phyloP scores from a whole-genome alignment of 2,888 invertebrate genomes.

The Andrena bucephala region DNA sequence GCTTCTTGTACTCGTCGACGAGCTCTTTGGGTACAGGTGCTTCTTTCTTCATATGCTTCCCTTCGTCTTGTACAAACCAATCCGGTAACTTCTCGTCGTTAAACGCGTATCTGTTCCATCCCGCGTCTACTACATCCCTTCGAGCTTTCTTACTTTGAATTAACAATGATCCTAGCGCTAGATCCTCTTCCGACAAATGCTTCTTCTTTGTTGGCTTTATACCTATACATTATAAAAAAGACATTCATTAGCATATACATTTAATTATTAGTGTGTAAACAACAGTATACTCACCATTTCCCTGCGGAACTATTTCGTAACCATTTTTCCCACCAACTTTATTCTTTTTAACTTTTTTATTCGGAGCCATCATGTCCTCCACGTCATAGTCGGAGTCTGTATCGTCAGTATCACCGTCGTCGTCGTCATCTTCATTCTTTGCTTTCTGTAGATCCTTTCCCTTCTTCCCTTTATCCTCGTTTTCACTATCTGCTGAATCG shows the following conservation, averaged over 20 bases:
- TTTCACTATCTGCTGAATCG: slow-evolving; percentile 36
- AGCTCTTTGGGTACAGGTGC: slow-evolving; percentile 94
- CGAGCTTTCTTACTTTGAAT: slow-evolving; percentile 95
- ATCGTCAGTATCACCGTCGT: slow-evolving; percentile 46
- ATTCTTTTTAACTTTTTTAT: slow-evolving; percentile 66
- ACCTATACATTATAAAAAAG: slow-evolving; percentile 79
- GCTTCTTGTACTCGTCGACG: slow-evolving; percentile 93
- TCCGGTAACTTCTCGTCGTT: slow-evolving; percentile 96
- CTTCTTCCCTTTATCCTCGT: slow-evolving; percentile 71
- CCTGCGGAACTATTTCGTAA: slow-evolving; percentile 89
- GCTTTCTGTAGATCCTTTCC: slow-evolving; percentile 68
- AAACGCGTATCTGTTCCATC: slow-evolving; percentile 97
- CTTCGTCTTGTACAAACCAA: slow-evolving; percentile 98
- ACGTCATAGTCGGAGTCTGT: slow-evolving; percentile 86
- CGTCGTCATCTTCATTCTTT: slow-evolving; percentile 38
- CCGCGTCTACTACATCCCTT: slow-evolving; percentile 95
- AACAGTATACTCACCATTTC: slow-evolving; percentile 85
- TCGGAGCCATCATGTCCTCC: slow-evolving; percentile 79
- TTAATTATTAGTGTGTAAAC: not conserved
- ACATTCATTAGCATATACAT: not conserved
- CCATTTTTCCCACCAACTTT: slow-evolving; percentile 86
- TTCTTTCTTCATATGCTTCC: slow-evolving; percentile 94
- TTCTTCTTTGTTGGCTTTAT: slow-evolving; percentile 87
- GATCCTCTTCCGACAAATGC: slow-evolving; percentile 93
- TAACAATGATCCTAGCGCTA: slow-evolving; percentile 97